These are phyloP conservation scores for Scrobipalpa costella DNA, from an alignment of 2,888 invertebrate species.

Conservation along the genomic window DNA sequence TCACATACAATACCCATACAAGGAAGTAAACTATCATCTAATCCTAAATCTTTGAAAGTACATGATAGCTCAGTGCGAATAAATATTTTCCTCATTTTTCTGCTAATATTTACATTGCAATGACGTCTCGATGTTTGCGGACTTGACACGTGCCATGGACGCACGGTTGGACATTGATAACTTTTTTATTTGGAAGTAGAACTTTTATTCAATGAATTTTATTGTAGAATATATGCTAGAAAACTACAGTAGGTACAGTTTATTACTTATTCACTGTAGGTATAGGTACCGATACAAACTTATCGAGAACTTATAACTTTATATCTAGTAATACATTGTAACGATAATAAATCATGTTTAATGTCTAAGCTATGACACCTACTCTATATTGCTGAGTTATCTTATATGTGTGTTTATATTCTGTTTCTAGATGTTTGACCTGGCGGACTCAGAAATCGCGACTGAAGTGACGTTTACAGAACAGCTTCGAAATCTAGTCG, in stretches of 20 bases:
- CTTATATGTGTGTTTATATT: not conserved
- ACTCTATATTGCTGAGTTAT: not conserved
- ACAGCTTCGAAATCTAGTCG: slow-evolving; percentile 79
- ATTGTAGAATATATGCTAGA: too few relatives aligned
- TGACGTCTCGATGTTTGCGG: not conserved
- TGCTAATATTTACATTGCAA: not conserved
- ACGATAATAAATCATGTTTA: not conserved
- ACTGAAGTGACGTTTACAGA: slow-evolving; percentile 86
- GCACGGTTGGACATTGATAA: too few relatives aligned
- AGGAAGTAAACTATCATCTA: slow-evolving; percentile 35
- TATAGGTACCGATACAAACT: too few relatives aligned
- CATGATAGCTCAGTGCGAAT: not conserved
- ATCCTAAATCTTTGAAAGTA: not conserved
- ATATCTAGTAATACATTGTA: not conserved
- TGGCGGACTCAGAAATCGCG: slow-evolving; percentile 83
- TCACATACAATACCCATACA: slow-evolving; percentile 36
- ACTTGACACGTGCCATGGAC: too few relatives aligned
- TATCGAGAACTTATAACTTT: too few relatives aligned
- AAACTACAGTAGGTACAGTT: too few relatives aligned
- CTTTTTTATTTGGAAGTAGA: too few relatives aligned
- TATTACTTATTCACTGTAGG: too few relatives aligned
- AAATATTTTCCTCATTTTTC: not conserved
- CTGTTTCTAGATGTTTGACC: slow-evolving; percentile 84
- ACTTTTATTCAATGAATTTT: too few relatives aligned
- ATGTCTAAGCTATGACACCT: not conserved